phyloP scores from a whole-genome alignment of 2,888 invertebrate genomes.

The Eretmocerus hayati region DNA sequence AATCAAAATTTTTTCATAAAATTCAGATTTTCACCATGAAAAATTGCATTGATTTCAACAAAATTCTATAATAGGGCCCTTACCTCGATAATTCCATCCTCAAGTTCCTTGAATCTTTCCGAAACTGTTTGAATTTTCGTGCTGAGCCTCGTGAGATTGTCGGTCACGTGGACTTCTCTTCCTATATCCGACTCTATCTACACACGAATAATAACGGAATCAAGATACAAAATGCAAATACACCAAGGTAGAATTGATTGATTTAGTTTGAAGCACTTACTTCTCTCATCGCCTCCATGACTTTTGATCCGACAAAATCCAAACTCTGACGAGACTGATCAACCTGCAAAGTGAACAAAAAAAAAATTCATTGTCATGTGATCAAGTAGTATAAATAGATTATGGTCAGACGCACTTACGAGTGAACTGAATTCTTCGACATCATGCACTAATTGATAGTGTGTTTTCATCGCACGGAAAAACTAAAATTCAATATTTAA shows the following conservation, averaged over 20 bases:
- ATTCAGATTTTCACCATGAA: too few relatives aligned
- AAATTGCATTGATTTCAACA: too few relatives aligned
- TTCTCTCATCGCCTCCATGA: conserved; percentile 35
- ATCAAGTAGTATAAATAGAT: not conserved
- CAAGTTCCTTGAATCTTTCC: conserved; percentile 29
- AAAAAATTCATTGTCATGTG: not conserved
- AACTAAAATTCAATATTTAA: conserved; percentile 28
- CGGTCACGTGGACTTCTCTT: conserved; percentile 34
- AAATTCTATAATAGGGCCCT: too few relatives aligned
- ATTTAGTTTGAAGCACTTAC: conserved; percentile 23
- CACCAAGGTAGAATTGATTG: not conserved
- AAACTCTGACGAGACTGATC: conserved; percentile 33
- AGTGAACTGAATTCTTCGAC: conserved; percentile 30
- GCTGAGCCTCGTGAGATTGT: conserved; percentile 34
- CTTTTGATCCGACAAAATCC: conserved; percentile 31
- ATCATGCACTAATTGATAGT: conserved; percentile 33
- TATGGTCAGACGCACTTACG: conserved; percentile 25
- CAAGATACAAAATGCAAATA: not conserved
- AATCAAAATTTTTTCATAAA: too few relatives aligned
- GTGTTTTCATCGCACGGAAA: conserved; percentile 30
- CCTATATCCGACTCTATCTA: conserved; percentile 37
- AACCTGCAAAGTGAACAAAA: conserved; percentile 26
- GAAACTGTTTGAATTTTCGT: conserved; percentile 26
- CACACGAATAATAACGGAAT: too few relatives aligned
- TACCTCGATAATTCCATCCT: conserved; percentile 38